Conservation (phyloP, 1,140 invertebrate genomes). For the Trichonephila clavipes region DNA sequence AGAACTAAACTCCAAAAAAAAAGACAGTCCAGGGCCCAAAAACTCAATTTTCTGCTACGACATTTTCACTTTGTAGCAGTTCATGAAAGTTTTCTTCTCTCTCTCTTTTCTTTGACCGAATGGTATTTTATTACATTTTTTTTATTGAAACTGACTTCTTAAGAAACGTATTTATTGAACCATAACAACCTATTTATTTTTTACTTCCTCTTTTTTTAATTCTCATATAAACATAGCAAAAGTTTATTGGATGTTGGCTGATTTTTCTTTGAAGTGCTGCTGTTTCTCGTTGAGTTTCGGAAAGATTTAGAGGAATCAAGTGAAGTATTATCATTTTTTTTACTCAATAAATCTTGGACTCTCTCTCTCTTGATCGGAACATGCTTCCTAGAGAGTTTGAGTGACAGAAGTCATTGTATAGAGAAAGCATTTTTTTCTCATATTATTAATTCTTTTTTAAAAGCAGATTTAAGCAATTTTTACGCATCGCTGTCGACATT, state of each 20-base stretch:
- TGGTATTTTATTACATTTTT: conserved; percentile 33
- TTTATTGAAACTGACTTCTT: conserved; percentile 1
- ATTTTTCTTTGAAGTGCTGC: conserved; percentile 19
- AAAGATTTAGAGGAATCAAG: not conserved
- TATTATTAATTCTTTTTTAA: too few relatives aligned
- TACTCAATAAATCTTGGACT: too few relatives aligned
- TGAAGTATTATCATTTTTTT: not conserved
- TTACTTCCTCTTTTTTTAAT: conserved; percentile 3
- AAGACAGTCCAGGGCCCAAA: not conserved
- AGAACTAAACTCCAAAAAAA: not conserved
- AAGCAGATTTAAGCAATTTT: too few relatives aligned
- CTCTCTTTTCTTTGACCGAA: conserved; percentile 10
- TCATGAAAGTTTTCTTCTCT: conserved; percentile 18
- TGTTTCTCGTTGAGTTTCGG: not conserved
- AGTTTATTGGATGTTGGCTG: conserved; percentile 42
- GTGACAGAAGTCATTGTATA: not conserved
- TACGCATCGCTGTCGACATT: too few relatives aligned
- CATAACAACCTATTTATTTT: conserved; percentile 64
- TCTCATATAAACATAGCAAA: conserved; percentile 14
- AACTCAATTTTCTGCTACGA: conserved; percentile 64
- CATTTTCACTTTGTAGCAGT: conserved; percentile 49
- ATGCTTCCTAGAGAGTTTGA: not conserved
- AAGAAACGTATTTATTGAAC: conserved; percentile 58
- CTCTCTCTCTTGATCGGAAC: too few relatives aligned
- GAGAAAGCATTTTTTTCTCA: not conserved